Conservation (phyloP, 2,888 invertebrate genomes). For the Linyphia triangularis region DNA sequence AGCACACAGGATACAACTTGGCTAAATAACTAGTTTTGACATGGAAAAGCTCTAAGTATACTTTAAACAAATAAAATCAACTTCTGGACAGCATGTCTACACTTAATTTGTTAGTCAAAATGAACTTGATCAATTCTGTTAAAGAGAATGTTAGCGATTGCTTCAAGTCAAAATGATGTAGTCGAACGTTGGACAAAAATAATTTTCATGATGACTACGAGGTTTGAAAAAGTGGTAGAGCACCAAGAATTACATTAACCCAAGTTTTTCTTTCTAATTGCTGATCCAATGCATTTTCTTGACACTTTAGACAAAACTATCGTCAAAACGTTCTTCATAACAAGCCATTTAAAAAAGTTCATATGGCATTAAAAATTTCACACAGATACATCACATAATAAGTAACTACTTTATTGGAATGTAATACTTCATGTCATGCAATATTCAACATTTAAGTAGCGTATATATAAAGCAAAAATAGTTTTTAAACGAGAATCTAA, state of each 20-base stretch:
- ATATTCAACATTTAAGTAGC: conserved; percentile 13
- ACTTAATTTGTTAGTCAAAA: neutral
- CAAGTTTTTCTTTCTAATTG: neutral
- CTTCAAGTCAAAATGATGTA: neutral
- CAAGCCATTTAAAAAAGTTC: neutral
- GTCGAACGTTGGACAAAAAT: neutral
- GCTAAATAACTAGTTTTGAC: conserved; percentile 60
- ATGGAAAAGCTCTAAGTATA: conserved; percentile 58
- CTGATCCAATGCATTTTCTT: neutral
- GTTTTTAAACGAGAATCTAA: neutral
- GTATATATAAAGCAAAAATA: conserved; percentile 20
- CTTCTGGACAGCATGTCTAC: conserved; percentile 46
- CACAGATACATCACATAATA: neutral
- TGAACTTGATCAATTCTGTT: neutral
- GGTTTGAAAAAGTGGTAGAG: neutral
- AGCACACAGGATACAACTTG: conserved; percentile 57
- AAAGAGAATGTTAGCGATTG: neutral
- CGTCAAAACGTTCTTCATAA: neutral
- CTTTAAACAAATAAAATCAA: conserved; percentile 38
- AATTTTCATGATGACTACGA: neutral
- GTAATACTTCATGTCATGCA: conserved; percentile 8
- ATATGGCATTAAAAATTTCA: neutral
- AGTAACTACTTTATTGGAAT: conserved; percentile 16
- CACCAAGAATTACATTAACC: conserved; percentile 3
- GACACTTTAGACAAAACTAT: neutral